phyloP scores from a whole-genome alignment of 2,797 vertebrate genomes.

The Enteromius unitaeniatus region DNA sequence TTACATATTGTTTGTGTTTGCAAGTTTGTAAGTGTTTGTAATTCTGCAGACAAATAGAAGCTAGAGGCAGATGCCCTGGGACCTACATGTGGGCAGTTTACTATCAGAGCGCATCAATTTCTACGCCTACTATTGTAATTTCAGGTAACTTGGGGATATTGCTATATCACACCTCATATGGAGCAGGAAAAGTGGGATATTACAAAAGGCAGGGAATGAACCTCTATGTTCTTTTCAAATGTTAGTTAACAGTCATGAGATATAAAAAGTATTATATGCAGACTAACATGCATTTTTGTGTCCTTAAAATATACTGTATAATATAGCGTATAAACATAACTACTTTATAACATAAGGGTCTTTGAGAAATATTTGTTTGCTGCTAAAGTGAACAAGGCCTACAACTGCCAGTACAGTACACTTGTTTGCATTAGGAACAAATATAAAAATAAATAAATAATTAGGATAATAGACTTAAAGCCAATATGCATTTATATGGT shows the following conservation, averaged over 20 bases:
- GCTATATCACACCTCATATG: neutral
- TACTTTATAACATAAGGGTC: no score
- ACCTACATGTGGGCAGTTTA: slow-evolving; percentile 15
- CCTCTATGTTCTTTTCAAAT: neutral
- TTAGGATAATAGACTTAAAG: neutral
- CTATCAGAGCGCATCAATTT: slow-evolving; percentile 21
- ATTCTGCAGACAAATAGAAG: neutral
- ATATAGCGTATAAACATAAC: neutral
- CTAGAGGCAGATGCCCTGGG: neutral
- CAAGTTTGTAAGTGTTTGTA: slow-evolving; percentile 14
- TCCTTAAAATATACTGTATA: neutral
- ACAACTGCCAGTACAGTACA: neutral
- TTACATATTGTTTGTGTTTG: slow-evolving; percentile 6
- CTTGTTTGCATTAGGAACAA: neutral
- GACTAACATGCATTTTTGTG: neutral
- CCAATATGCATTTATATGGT: neutral
- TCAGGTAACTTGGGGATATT: slow-evolving; percentile 14
- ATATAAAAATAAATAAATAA: neutral
- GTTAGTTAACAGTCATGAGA: neutral
- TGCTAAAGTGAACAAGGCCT: neutral
- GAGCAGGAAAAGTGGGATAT: neutral
- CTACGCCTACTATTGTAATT: slow-evolving; percentile 19
- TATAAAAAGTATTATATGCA: neutral
- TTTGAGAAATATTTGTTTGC: neutral
- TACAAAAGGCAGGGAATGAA: neutral